phyloP scores from a whole-genome alignment of 2,888 invertebrate species.

The Molorchus minor region DNA sequence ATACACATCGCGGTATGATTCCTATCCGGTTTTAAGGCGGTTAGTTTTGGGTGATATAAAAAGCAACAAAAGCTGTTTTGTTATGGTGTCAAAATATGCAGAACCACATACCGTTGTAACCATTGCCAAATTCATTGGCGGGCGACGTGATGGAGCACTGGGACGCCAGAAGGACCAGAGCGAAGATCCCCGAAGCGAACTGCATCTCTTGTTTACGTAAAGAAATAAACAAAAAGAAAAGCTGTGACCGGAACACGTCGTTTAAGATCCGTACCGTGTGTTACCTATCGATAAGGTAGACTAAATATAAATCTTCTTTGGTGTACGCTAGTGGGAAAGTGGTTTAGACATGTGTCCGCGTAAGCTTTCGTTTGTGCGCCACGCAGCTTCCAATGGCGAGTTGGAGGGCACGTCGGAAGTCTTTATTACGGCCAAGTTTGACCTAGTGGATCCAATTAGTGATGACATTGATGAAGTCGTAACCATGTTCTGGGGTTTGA shows the following conservation, averaged over 20 bases:
- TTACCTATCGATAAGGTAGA: constrained; percentile 27
- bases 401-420: neutral
- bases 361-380: constrained; percentile 37
- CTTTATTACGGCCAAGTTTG: neutral
- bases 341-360: constrained; percentile 31
- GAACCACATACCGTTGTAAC: constrained; percentile 25
- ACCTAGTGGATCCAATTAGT: too few relatives aligned
- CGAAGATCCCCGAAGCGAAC: constrained; percentile 7
- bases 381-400: constrained; percentile 7
- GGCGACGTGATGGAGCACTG: constrained; percentile 31
- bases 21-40: too few relatives aligned
- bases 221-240: neutral
- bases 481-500: too few relatives aligned
- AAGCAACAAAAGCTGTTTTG: neutral
- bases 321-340: constrained; percentile 37
- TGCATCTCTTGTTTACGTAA: constrained; percentile 1
- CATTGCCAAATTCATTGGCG: constrained; percentile 37
- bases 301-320: constrained; percentile 26
- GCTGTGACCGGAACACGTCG: constrained; percentile 17
- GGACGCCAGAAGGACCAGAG: constrained; percentile 19
- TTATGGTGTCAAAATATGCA: constrained; percentile 1
- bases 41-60: neutral
- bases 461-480: too few relatives aligned
- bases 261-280: constrained; percentile 21
- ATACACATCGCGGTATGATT: too few relatives aligned